Evolutionary conservation across 2,888 invertebrate genomes (phyloP), one percentile per base, ranked within the genome.

Genomic region (Danaus chrysippus): DNA sequence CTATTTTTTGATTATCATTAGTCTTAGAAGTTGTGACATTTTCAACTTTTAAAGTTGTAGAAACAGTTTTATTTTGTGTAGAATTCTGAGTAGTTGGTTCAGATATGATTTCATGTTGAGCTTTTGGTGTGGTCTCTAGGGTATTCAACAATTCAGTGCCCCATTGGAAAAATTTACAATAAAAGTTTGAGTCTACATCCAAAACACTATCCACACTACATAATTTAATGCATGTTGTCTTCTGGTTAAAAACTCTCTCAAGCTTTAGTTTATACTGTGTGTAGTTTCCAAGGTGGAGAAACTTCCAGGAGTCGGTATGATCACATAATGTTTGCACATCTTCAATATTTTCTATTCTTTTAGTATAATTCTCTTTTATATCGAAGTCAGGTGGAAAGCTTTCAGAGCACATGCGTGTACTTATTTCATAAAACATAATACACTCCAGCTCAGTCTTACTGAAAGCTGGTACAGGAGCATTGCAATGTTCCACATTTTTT

Each of bases 131-230:
- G 41, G 70, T 46, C 34, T 57, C 65, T 13, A 58, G 49, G 55
- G 68, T 65, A 41, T 46, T 61, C 46, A 87, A 69, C 54, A 78
- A 65, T 19, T 79, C 77, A 13, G 70, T 68, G 12, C 87, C 87
- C 84, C 82, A 87, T 65, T 84, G 82, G 64, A 74, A 90, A 71
- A 86, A 91, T 73, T 86, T 89, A 70, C 90, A 91, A 63, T 73
- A 86, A 63, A 74, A 83, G 58, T 84, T 87, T 0, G 79, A 77
- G 13, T 86, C 82, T 10, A 73, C 73, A 64, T 76, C 78, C 0
- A 71, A 15, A 9, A 82, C 34, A 10, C 81, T 80, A 3, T 70
- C 72, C 1, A 69, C 72, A 5, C 78, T 77, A 73, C 90, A 91
- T 3, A 84, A 72, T 67, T 76, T 78, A n/a, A 78, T 71, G 65